A percentile compares a stretch with the other conserved stretches of the same genome.
phyloP scores from a whole-genome alignment of 2,797 vertebrate species.

The Tenualosa ilisha region DNA sequence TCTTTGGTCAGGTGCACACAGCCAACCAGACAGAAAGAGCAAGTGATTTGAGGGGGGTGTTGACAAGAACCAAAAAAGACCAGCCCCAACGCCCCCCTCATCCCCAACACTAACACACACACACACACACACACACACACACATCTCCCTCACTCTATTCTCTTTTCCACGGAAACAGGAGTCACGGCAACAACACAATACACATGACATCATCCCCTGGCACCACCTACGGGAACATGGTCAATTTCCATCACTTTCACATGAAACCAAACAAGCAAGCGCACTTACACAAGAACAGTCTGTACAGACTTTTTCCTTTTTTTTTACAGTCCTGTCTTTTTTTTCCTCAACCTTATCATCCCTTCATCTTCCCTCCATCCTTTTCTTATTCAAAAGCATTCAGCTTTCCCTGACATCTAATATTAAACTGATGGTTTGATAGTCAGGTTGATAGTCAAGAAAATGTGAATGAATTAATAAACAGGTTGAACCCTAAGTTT shows the following conservation, averaged over 20 bases:
- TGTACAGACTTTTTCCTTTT: background rate
- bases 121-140: constrained; percentile 20
- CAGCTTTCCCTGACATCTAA: background rate
- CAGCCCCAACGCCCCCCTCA: background rate
- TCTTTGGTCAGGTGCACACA: constrained; percentile 26
- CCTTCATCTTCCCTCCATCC: background rate
- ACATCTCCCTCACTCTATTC: constrained; percentile 23
- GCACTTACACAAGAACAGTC: background rate
- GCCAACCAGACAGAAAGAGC: constrained; percentile 15
- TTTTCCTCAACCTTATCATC: background rate
- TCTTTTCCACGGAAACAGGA: constrained; percentile 52
- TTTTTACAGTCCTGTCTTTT: background rate
- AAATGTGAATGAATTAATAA: no score
- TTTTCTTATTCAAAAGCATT: background rate
- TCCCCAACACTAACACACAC: background rate
- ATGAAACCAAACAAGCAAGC: constrained; percentile 17
- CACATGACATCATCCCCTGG: constrained; percentile 45
- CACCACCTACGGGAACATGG: constrained; percentile 8
- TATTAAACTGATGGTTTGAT: no score
- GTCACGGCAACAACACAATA: constrained; percentile 43
- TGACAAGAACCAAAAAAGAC: constrained; percentile 6
- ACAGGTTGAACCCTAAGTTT: no score
- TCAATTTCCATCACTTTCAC: constrained; percentile 24
- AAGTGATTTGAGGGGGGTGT: background rate
- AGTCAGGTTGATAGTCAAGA: background rate